Base-by-base conservation (phyloP, 2,113 vertebrate genomes). In the Tetrao urogallus region DNA sequence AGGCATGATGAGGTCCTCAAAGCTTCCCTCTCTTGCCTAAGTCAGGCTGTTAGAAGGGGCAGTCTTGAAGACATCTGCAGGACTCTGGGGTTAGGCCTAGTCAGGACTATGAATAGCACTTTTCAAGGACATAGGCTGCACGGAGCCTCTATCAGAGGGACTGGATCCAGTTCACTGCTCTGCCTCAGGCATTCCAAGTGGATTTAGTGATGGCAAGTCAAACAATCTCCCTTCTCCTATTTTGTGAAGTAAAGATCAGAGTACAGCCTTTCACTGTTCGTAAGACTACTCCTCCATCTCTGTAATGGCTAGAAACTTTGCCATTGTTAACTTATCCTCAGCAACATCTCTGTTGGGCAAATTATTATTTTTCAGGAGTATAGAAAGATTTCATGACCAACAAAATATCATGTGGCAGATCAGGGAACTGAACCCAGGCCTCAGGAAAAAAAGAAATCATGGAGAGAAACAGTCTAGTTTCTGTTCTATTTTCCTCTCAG, bases 301-400 rank as follows among this genome's bases (percentile, higher is more conserved):
- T 79, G 48, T 38, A 94, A 82, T 3, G 16, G 13, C 27, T 50
- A 82, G 81, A 66, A 48, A 75, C 30, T 69, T 78, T 58, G 27
- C 81, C 90, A 87, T 45, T 27, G 50, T 82, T 73, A 65, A 84
- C 84, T 93, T 65, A 93, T 54, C 36, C 67, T 76, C 74, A 79
- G 38, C 38, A 85, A 64, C 61, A 82, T 67, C 56, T 25, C 60
- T 0, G 1, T 47, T 76, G 85, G 90, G 70, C 34, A 91, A 32
- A 63, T 24, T 93, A 77, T 70, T 88, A 25, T 57, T 83, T 95
- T 93, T 82, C 85, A 71, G 90, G 82, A 80, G 67, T 38, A 64
- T 47, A 60, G 79, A 50, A 92, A 90, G 69, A 21, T 56, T 91
- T 71, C 0, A 0, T 81, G 22, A 91, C 64, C 50, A 64, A 56